A percentile compares a stretch with the other conserved stretches of the same genome.
These are phyloP conservation scores for Neolamprologus brichardi DNA, from an alignment of 2,113 vertebrate species.

Conservation along the genomic window DNA sequence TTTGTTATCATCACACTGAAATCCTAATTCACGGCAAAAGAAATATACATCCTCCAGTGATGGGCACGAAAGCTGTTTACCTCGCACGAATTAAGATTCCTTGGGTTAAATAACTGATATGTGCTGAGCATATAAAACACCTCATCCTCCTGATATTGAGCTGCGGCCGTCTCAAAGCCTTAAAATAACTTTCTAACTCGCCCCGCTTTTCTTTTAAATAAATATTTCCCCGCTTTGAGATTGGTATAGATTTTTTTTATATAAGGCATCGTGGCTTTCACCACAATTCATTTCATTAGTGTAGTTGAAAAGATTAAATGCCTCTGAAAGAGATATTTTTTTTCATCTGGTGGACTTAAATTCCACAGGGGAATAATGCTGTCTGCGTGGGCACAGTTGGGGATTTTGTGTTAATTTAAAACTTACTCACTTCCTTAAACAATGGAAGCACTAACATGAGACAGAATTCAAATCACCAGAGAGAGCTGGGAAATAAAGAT, in stretches of 20 bases:
- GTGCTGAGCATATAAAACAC: not conserved
- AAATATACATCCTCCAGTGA: not conserved
- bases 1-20: not conserved
- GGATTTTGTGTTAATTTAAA: conserved; percentile 15
- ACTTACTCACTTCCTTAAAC: not conserved
- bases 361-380: not conserved
- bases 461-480: not conserved
- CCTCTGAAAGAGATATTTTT: not conserved
- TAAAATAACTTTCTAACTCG: not conserved
- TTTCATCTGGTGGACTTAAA: conserved; percentile 21
- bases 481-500: not conserved
- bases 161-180: not conserved
- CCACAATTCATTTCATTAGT: conserved; percentile 26
- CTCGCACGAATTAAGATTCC: not conserved
- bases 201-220: not conserved
- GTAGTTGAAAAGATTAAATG: conserved; percentile 18
- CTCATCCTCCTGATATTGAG: not conserved
- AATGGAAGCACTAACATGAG: not conserved
- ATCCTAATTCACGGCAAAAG: not conserved
- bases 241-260: conserved; percentile 41
- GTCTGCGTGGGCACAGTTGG: not conserved
- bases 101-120: not conserved
- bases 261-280: conserved; percentile 18
- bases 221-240: conserved; percentile 5
- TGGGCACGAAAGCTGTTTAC: not conserved